Evolutionary conservation across 37 sponge, comb jelly and placozoan genomes (phyloP), one percentile per base, ranked within the genome.

Genomic region (Halichondria panicea): DNA sequence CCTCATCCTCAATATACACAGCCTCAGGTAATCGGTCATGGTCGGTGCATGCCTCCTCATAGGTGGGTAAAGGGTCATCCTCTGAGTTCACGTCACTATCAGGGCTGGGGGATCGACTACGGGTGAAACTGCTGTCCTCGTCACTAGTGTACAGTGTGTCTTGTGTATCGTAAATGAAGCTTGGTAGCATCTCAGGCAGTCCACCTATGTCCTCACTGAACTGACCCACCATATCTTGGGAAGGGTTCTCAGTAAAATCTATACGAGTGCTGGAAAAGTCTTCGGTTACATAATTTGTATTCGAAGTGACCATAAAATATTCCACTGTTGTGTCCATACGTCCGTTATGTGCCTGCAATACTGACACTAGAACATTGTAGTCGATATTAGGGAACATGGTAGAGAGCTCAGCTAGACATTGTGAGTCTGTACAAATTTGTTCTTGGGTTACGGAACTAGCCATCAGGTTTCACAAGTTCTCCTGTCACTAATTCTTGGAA

Each of bases 381-480:
- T 82, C 83, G 18, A 82, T 3, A 31, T 64, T 41, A 0, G 83
- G 83, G 43, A 82, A 82, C 83, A 82, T 82, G 66, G 57, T 56
- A 3, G 35, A 38, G 15, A 82, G 75, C 15, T 74, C 55, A 18
- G 52, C 68, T 21, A 64, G 6, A 50, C 36, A 35, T 9, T 66
- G 53, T 9, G 58, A 55, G 27, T 72, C 73, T 38, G n/a, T n/a
- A n/a, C n/a, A n/a, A 55, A 55, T 55, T 55, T 55, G 56, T 48
- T 27, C 25, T n/a, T 55, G 9, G 25, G 25, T 55, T n/a, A 7
- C 56, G 25, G 25, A n/a, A 27, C 56, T 7, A 55, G 56, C 56
- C 22, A 3, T 55, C 25, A 9, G 52, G 15, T 48, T 11, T 48
- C 52, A 15, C 52, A 15, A 48, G 3, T n/a, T n/a, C n/a, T n/a